Evolutionary conservation across 2,888 invertebrate species (phyloP).

Genomic region (Pelosia muscerda): DNA sequence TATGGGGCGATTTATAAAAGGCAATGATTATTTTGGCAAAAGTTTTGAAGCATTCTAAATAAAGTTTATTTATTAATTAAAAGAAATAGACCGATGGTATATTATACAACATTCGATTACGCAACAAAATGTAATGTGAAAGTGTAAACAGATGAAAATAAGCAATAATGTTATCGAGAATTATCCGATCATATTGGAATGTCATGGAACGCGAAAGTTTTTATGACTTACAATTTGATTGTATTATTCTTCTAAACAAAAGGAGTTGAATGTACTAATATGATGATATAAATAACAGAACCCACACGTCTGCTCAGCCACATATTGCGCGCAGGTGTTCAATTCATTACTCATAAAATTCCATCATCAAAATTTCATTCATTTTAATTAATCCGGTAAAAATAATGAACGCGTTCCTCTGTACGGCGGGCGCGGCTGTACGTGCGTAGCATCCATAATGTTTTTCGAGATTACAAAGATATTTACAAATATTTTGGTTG

Average conservation of each 20-base stretch:
- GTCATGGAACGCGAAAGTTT: too few relatives aligned
- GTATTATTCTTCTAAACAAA: too few relatives aligned
- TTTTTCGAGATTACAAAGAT: constrained; percentile 15
- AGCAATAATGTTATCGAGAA: too few relatives aligned
- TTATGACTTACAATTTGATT: too few relatives aligned
- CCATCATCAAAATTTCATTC: constrained; percentile 18
- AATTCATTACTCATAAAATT: constrained; percentile 1
- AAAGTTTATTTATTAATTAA: not conserved
- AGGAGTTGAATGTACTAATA: not conserved
- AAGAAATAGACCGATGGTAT: not conserved
- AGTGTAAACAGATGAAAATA: too few relatives aligned
- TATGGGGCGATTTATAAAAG: not conserved
- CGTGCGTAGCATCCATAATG: constrained; percentile 4
- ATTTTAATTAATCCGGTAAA: constrained; percentile 22
- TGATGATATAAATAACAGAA: not conserved
- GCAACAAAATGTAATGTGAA: not conserved
- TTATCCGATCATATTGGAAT: too few relatives aligned
- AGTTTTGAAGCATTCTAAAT: not conserved
- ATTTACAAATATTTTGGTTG: not conserved
- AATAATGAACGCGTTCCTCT: constrained; percentile 16
- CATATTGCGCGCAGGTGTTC: constrained; percentile 5
- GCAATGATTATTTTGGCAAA: constrained; percentile 4
- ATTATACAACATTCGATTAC: not conserved
- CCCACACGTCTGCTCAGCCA: not conserved
- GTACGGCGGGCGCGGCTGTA: not conserved